phyloP scores from a whole-genome alignment of 2,888 invertebrate species.

The Hartigia nigra region DNA sequence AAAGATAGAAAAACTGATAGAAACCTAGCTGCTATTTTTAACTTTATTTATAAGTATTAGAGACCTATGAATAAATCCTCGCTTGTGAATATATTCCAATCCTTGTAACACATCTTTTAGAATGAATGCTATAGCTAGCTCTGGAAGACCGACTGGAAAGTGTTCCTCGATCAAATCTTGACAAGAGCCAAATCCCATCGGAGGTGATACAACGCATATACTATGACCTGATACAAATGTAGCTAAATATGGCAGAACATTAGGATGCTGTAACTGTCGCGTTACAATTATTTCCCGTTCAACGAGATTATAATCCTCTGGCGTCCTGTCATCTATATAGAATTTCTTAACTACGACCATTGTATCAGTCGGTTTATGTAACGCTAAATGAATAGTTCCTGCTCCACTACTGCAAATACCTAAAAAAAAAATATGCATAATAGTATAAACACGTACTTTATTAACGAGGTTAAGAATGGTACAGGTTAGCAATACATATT shows the following conservation, averaged over 20 bases:
- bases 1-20: constrained; percentile 40
- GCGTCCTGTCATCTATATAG: constrained; percentile 76
- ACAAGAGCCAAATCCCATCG: constrained; percentile 88
- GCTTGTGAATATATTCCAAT: constrained; percentile 85
- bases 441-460: background rate
- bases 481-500: background rate
- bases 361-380: constrained; percentile 74
- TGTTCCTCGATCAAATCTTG: constrained; percentile 81
- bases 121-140: constrained; percentile 83
- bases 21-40: background rate
- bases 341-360: constrained; percentile 81
- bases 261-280: constrained; percentile 81
- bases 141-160: constrained; percentile 83
- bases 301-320: constrained; percentile 72
- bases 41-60: constrained; percentile 2
- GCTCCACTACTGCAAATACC: constrained; percentile 78
- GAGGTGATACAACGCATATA: constrained; percentile 82
- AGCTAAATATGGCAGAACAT: constrained; percentile 80
- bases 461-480: constrained; percentile 1
- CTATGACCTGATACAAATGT: constrained; percentile 83
- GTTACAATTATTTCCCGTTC: constrained; percentile 84
- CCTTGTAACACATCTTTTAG: constrained; percentile 82
- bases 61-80: constrained; percentile 86
- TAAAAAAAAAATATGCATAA: constrained; percentile 46
- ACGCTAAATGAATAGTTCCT: constrained; percentile 78